Conservation (phyloP, 2,113 vertebrate species). For the Syngnathoides biaculeatus region DNA sequence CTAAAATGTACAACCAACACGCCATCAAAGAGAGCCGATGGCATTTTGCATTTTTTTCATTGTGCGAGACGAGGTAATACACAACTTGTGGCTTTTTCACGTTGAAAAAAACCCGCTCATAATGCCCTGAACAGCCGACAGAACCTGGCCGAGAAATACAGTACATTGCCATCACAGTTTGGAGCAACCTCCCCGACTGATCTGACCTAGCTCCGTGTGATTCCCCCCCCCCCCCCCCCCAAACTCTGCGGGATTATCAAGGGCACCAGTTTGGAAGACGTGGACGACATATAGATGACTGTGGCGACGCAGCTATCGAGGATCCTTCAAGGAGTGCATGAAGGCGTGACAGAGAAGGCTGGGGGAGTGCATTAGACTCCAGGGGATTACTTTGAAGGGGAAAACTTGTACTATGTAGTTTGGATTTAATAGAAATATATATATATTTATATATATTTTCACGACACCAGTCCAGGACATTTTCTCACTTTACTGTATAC, state of each 20-base stretch:
- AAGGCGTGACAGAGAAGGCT: not conserved
- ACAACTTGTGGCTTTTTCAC: not conserved
- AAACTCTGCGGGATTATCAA: not conserved
- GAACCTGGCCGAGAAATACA: not conserved
- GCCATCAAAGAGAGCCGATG: too few species aligned
- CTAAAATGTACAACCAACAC: too few species aligned
- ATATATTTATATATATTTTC: too few species aligned
- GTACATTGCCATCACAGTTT: not conserved
- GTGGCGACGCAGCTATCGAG: not conserved
- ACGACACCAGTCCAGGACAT: not conserved
- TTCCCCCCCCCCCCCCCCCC: too few species aligned
- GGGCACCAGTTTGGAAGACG: not conserved
- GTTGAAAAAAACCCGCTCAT: not conserved
- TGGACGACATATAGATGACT: not conserved
- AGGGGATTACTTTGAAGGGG: not conserved
- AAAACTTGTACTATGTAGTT: not conserved
- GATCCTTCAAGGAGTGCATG: not conserved
- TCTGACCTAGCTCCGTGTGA: not conserved
- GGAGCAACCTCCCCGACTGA: not conserved
- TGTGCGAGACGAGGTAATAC: not conserved
- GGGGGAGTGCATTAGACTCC: not conserved
- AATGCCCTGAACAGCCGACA: not conserved
- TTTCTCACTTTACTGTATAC: not conserved
- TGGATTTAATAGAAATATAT: not conserved
- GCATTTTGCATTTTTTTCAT: too few species aligned